Base-by-base conservation (phyloP, 1,140 invertebrate species). In the Harpegnathos saltator region DNA sequence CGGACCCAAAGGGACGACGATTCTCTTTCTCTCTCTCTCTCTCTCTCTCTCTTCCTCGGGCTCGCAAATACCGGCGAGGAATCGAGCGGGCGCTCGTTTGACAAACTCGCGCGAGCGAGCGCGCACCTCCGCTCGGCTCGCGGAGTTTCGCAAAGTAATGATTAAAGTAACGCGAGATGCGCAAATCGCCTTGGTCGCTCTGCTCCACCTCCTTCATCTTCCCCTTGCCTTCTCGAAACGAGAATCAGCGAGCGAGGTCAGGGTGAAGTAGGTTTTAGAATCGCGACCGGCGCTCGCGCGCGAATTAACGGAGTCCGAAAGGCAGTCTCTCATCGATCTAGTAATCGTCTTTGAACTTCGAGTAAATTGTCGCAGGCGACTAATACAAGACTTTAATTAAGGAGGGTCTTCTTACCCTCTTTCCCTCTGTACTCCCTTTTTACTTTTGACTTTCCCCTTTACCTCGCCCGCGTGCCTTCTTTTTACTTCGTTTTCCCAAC, bases 331-430 rank as follows among this genome's bases (percentile, higher is more conserved):
- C 50, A 71, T 80, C 54, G 75, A 80, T 80, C 52, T 22, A 33
- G 14, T 80, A 80, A 80, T 80, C 52, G 75, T 44, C 65, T 80
- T 80, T 58, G 52, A 69, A 80, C 75, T 80, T 59, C 5, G 75
- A 15, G 54, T 56, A 71, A 80, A 80, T 80, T 80, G 75, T 80
- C 52, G 26, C 38, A 58, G 3, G 50, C 63, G 24, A 71, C 38
- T 80, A 80, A 80, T 71, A 71, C 33, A 56, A 80, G 38, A 68
- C 75, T 80, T 80, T 80, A 80, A 80, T 80, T 71, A 80, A 80
- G 65, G 0, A 48, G n/a, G 14, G 5, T 38, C 38, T 56, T 56
- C 19, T 24, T 44, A 38, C 22, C 29, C 44, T 44, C 19, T 44
- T 68, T 44, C 52, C 19, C 74, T 62, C 50, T 44, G 19, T 58